Evolutionary conservation across 2,888 invertebrate genomes (phyloP).

Genomic region (Pseudococcus viburni): DNA sequence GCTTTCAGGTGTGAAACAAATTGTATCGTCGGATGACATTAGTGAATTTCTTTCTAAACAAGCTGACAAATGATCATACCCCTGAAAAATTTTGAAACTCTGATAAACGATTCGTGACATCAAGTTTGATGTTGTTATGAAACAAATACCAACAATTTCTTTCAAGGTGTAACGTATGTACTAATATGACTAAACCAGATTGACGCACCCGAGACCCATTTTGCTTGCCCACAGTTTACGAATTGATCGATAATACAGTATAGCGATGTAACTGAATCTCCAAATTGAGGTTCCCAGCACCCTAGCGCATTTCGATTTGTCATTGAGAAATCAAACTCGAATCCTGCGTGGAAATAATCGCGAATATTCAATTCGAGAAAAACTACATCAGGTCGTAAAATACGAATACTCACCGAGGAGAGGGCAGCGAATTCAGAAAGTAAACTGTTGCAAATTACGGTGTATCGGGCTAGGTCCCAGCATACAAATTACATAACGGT

Average conservation of each 20-base stretch:
- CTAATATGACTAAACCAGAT: conserved; percentile 93
- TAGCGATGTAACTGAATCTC: conserved; percentile 98
- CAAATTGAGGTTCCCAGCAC: conserved; percentile 99
- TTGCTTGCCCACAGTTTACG: conserved; percentile 93
- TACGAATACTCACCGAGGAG: conserved; percentile 72
- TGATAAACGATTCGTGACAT: neutral
- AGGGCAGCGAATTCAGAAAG: conserved; percentile 97
- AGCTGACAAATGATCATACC: conserved; percentile 95
- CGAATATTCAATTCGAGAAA: neutral
- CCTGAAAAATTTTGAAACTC: conserved; percentile 74
- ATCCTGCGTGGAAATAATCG: conserved; percentile 78
- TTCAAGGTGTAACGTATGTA: conserved; percentile 99
- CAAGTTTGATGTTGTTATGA: neutral
- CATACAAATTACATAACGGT: conserved; percentile 92
- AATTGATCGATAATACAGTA: conserved; percentile 98
- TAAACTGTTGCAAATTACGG: conserved; percentile 99
- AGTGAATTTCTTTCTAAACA: conserved; percentile 93
- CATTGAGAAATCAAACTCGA: conserved; percentile 98
- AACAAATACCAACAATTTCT: conserved; percentile 82
- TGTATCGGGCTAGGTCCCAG: conserved; percentile 98
- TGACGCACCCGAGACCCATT: conserved; percentile 99
- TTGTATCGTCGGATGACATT: conserved; percentile 97
- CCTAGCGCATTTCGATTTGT: conserved; percentile 98
- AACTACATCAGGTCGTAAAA: neutral
- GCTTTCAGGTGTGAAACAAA: conserved; percentile 93